Conservation (phyloP, 1,140 invertebrate species). For the Drosophila ogumai region DNA sequence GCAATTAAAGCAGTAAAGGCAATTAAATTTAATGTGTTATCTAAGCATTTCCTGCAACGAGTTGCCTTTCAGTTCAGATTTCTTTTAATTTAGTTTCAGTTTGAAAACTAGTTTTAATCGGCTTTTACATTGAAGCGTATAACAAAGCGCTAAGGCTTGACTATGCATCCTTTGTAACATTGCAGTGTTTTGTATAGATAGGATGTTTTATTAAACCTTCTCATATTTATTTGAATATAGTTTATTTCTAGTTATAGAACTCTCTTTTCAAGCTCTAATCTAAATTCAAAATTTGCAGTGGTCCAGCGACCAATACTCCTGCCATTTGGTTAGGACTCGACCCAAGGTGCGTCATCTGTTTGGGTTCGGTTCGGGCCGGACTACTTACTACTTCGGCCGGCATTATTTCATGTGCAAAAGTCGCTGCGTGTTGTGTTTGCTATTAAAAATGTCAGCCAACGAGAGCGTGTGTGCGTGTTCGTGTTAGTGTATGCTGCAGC, state of each 20-base stretch:
- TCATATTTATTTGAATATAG: not conserved
- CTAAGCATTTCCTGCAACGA: not conserved
- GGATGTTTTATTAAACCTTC: not conserved
- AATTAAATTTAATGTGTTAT: not conserved
- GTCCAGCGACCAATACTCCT: too few relatives aligned
- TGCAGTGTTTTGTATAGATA: not conserved
- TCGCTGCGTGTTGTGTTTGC: slow-evolving; percentile 82
- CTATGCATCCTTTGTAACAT: not conserved
- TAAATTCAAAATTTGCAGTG: too few relatives aligned
- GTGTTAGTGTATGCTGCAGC: slow-evolving; percentile 49
- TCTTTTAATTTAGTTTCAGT: not conserved
- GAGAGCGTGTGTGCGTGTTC: slow-evolving; percentile 22
- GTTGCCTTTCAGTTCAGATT: not conserved
- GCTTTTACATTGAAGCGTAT: not conserved
- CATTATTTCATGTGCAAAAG: slow-evolving; percentile 82
- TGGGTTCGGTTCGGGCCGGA: slow-evolving; percentile 40
- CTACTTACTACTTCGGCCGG: slow-evolving; percentile 75
- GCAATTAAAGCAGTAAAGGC: too few relatives aligned
- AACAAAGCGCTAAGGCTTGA: not conserved
- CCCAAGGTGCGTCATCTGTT: slow-evolving; percentile 57
- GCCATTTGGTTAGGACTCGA: not conserved
- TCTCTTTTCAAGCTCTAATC: too few relatives aligned
- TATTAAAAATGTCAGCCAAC: slow-evolving; percentile 80
- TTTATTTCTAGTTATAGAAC: not conserved
- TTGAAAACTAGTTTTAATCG: not conserved